phyloP scores from a whole-genome alignment of 2,888 invertebrate species.

The Hermaeophaga mercurialis region DNA sequence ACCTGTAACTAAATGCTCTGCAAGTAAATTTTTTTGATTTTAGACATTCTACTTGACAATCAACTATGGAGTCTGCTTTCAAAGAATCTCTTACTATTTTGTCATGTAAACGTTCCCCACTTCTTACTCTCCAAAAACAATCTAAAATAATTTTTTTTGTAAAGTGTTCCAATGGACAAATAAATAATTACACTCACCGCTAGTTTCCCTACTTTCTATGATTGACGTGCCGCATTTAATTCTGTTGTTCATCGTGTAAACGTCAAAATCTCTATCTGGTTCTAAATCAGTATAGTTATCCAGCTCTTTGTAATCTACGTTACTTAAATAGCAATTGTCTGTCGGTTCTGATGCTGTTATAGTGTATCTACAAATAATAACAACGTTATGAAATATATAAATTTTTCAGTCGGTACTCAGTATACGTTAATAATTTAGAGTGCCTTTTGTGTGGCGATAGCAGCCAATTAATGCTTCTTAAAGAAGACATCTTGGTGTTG shows the following conservation, averaged over 20 bases:
- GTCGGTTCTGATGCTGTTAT: slow-evolving; percentile 60
- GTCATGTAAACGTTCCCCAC: slow-evolving; percentile 71
- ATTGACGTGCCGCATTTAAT: slow-evolving; percentile 58
- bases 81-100: slow-evolving; percentile 69
- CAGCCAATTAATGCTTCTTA: no score
- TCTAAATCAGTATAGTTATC: slow-evolving; percentile 76
- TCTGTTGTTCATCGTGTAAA: slow-evolving; percentile 73
- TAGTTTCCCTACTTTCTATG: slow-evolving; percentile 54
- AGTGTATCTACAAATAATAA: slow-evolving; percentile 29
- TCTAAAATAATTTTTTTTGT: slow-evolving; percentile 60
- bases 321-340: slow-evolving; percentile 80
- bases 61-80: slow-evolving; percentile 72
- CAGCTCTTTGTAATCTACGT: slow-evolving; percentile 70
- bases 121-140: slow-evolving; percentile 82
- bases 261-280: slow-evolving; percentile 77
- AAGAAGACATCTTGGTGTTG: no score
- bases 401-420: background rate
- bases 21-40: slow-evolving; percentile 76
- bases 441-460: no score
- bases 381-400: no score
- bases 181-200: slow-evolving; percentile 50
- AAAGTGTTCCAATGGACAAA: background rate
- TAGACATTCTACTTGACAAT: slow-evolving; percentile 81
- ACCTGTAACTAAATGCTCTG: slow-evolving; percentile 80
- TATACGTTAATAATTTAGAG: no score